phyloP scores from a whole-genome alignment of 2,888 invertebrate genomes.

The Tipula confusa region DNA sequence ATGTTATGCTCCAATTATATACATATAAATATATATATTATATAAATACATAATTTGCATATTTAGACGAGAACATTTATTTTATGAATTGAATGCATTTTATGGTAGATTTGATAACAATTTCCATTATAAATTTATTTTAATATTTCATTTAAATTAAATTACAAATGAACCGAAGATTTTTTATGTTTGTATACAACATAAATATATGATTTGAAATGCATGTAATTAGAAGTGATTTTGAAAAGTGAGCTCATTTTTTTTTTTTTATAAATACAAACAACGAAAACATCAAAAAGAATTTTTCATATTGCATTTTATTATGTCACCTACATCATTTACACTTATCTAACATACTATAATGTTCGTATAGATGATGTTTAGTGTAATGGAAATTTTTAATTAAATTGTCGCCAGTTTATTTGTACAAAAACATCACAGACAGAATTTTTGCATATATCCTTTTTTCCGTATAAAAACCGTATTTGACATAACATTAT shows the following conservation, averaged over 20 bases:
- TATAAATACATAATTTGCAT: neutral
- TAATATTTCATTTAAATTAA: neutral
- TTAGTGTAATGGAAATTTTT: slow-evolving; percentile 3
- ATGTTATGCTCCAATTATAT: slow-evolving; percentile 6
- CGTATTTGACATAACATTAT: neutral
- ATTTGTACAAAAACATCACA: neutral
- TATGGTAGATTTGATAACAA: neutral
- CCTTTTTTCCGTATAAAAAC: neutral
- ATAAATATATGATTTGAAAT: neutral
- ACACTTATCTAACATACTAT: neutral
- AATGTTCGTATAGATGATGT: neutral
- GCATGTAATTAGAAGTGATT: neutral
- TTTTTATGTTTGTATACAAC: neutral
- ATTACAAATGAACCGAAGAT: slow-evolving; percentile 20
- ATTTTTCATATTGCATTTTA: neutral
- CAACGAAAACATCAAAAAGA: neutral
- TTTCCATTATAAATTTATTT: neutral
- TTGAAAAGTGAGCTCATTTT: neutral
- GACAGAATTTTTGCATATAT: neutral
- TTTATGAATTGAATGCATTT: slow-evolving; percentile 3
- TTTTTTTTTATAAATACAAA: too few species aligned
- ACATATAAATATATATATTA: neutral
- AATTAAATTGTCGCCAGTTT: neutral
- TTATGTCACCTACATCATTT: neutral
- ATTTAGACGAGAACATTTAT: neutral